Base-by-base conservation (phyloP, 2,797 vertebrate genomes). In the Lemur catta region DNA sequence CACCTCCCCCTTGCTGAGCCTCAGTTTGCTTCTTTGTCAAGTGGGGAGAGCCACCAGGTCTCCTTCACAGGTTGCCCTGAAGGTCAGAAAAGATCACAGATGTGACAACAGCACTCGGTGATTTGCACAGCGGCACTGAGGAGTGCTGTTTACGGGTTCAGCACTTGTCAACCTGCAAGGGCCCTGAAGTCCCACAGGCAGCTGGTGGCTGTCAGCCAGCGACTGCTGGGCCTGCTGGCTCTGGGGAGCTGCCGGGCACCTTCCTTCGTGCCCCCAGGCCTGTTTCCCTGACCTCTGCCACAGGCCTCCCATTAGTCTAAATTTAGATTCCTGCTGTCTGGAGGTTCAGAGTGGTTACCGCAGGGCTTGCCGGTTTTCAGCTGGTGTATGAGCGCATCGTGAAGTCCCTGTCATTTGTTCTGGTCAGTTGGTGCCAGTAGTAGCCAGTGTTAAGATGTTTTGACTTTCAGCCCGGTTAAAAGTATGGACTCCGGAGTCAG, bases 41-140 rank as follows among this genome's bases (percentile, higher is more conserved):
- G 33, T 41, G 50, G 38, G 10, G 7, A 7, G 7, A 26, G 11
- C 50, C 50, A 12, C 22, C 10, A 2, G 43, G 61, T 9, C 35
- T 17, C 71, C 52, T 59, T 85, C 78, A 20, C 1, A 4, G 74
- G 61, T 88, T 26, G 6, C 7, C 48, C 43, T 30, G 74, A n/a
- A 6, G 20, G 24, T 35, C n/a, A 26, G 12, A 22, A 18, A 74
- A 52, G 63, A 28, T 13, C 9, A 1, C 1, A 5, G 28, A 35
- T 59, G n/a, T 82, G 76, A 55, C 59, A 30, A 10, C 14, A 24
- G 69, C 6, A 2, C 71, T 48, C 0, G 7, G 76, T 63, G 52
- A 69, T 6, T 48, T 1, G 10, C 22, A 1, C 38, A 57, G 35
- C 65, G 0, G 0, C 3, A 1, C 57, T 0, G 20, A 26, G 2